Evolutionary conservation across 2,113 vertebrate genomes (phyloP).

Genomic region (Rana temporaria): DNA sequence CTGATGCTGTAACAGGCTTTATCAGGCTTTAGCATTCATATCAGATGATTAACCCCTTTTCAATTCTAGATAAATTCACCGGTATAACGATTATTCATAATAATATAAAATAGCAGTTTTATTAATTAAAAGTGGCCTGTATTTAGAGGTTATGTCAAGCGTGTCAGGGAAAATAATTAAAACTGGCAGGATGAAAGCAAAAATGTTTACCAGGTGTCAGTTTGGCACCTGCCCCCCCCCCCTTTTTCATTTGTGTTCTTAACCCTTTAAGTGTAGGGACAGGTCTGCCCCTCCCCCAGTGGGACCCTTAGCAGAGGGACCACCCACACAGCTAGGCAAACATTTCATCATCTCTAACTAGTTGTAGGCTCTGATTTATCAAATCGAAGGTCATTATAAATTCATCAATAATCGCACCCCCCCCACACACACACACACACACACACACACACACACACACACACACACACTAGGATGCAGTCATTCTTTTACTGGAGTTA

Average conservation of each 20-base stretch:
- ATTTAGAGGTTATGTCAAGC: neutral
- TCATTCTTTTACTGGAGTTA: too few species aligned
- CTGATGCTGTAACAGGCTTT: too few species aligned
- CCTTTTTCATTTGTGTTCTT: slow-evolving; percentile 3
- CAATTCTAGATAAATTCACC: too few species aligned
- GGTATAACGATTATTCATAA: too few species aligned
- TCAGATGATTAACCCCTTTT: too few species aligned
- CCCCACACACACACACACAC: too few species aligned
- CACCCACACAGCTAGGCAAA: slow-evolving; percentile 15
- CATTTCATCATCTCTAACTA: neutral
- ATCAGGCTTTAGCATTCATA: too few species aligned
- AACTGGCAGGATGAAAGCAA: slow-evolving; percentile 7
- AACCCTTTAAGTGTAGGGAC: slow-evolving; percentile 17
- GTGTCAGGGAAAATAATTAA: neutral
- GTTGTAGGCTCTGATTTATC: neutral
- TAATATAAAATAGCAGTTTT: too few species aligned
- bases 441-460: too few species aligned
- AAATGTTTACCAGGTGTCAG: slow-evolving; percentile 13
- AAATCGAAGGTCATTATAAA: neutral
- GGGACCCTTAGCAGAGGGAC: neutral
- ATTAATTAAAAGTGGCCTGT: neutral
- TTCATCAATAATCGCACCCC: too few species aligned
- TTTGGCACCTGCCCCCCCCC: slow-evolving; percentile 8
- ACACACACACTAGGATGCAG: too few species aligned
- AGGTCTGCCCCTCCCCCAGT: neutral